Evolutionary conservation across 1,140 invertebrate genomes (phyloP).

Genomic region (Ganaspis sp.): DNA sequence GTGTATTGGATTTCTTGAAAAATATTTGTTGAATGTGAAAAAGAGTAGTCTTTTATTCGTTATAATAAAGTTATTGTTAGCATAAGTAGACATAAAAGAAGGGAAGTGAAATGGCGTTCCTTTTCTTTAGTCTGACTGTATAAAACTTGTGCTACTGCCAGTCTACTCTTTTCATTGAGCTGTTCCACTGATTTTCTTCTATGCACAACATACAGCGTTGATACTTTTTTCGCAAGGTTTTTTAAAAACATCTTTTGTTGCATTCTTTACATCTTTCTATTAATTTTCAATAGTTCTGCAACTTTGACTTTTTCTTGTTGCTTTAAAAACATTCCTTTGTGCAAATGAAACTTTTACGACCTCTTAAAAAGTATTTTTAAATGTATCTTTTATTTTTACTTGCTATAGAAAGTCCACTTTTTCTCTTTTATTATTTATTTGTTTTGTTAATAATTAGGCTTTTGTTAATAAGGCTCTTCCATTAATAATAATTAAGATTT

Average conservation of each 20-base stretch:
- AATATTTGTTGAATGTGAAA: background rate
- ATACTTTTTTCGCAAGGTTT: background rate
- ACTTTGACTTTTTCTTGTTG: too few species aligned
- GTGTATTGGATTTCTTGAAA: background rate
- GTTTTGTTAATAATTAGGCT: too few species aligned
- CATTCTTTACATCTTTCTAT: background rate
- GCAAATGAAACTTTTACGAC: too few species aligned
- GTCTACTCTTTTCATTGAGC: background rate
- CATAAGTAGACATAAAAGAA: background rate
- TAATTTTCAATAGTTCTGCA: too few species aligned
- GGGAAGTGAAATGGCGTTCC: background rate
- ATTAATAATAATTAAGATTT: too few species aligned
- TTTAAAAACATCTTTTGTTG: background rate
- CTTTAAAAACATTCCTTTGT: too few species aligned
- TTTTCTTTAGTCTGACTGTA: background rate
- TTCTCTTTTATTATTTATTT: too few species aligned
- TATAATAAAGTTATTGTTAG: slow-evolving; percentile 5
- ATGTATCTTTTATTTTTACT: too few species aligned
- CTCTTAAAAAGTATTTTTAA: too few species aligned
- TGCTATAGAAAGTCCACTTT: too few species aligned
- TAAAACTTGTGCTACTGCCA: slow-evolving; percentile 1
- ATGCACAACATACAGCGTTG: background rate
- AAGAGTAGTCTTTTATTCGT: background rate
- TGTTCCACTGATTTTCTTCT: slow-evolving; percentile 8
- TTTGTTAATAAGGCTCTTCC: too few species aligned